phyloP scores from a whole-genome alignment of 2,113 vertebrate genomes.

The Xiphias gladius region DNA sequence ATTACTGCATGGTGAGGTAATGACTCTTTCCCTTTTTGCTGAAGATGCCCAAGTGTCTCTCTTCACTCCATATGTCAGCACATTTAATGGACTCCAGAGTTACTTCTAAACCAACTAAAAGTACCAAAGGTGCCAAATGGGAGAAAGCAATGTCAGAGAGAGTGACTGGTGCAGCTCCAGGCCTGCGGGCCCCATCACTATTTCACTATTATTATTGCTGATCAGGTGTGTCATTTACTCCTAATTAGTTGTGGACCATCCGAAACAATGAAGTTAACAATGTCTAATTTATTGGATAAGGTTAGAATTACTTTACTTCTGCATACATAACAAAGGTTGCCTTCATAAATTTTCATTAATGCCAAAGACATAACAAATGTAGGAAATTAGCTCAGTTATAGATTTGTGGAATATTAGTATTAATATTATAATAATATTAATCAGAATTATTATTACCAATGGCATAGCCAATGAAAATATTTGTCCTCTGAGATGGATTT shows the following conservation, averaged over 20 bases:
- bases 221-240: constrained; percentile 20
- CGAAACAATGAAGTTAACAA: constrained; percentile 28
- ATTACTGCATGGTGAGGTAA: constrained; percentile 40
- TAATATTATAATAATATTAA: neutral
- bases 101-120: constrained; percentile 47
- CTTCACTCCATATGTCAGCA: constrained; percentile 60
- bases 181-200: constrained; percentile 26
- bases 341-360: too few species aligned
- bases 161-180: neutral
- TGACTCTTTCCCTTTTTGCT: constrained; percentile 55
- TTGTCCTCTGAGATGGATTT: neutral
- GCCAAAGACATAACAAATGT: neutral
- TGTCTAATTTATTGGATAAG: constrained; percentile 11
- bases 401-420: neutral
- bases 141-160: constrained; percentile 19
- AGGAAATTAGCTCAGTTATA: neutral
- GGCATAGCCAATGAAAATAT: too few species aligned
- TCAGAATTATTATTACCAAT: neutral
- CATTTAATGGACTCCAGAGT: constrained; percentile 61
- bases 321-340: too few species aligned
- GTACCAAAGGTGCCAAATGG: constrained; percentile 52
- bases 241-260: constrained; percentile 11
- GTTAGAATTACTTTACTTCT: constrained; percentile 6
- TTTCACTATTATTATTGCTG: constrained; percentile 50
- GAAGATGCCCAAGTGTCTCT: constrained; percentile 53